Base-by-base conservation (phyloP, 2,888 invertebrate species). In the Cynaeus angustus region DNA sequence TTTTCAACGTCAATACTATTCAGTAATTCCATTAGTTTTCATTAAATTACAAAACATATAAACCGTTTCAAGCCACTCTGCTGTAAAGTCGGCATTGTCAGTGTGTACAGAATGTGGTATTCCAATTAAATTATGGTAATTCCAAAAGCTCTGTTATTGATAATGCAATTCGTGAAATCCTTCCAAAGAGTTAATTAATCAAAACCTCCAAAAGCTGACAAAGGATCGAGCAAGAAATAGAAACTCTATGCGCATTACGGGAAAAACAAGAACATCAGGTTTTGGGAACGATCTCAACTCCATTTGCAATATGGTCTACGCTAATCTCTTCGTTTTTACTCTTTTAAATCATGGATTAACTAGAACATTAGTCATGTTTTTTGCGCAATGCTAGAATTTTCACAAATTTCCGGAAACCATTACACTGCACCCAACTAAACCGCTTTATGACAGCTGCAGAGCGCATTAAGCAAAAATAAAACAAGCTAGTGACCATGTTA, bases 51-150 rank as follows among this genome's bases (percentile, higher is more conserved):
- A 55, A 55, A 55, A 55, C 55, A 38, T 33, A 26, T 55, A 55
- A 55, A 55, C 9, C 38, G 16, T 8, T 14, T 9, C 55, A 12
- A 38, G 6, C 37, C 13, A 33, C 30, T 50, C 38, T 7, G 14
- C 13, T 10, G 55, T 4, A 13, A 52, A 55, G 55, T 38, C 37
- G 38, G 9, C 52, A 52, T 37, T 55, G 37, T 37, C 37, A 30
- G 8, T 45, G 14, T 13, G 14, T 45, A 45, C 53, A 13, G 21
- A 13, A 50, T 12, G 28, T 26, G 12, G 3, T 21, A 10, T 37
- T 26, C 10, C 55, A 55, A 55, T 55, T 55, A 55, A 55, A 37
- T 55, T 55, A 55, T 55, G 55, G n/a, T 37, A 55, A 55, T 55
- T 37, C 55, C 55, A 13, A 13, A 13, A 13, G 37, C 8, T 16